Conservation (phyloP, 2,113 vertebrate genomes). For the Calidris pugnax region DNA sequence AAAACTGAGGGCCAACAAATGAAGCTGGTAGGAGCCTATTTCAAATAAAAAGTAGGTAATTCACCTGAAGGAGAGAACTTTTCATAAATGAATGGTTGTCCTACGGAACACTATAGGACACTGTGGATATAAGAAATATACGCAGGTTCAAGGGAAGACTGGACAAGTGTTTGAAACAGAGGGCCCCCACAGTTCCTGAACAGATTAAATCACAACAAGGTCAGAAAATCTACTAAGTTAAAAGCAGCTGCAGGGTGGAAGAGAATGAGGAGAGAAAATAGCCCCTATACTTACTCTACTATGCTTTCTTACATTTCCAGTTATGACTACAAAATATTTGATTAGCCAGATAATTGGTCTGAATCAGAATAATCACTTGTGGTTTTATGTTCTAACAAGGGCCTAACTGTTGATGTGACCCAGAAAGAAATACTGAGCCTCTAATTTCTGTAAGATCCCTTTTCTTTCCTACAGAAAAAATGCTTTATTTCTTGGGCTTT, state of each 20-base stretch:
- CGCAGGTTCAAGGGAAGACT: neutral
- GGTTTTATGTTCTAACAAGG: neutral
- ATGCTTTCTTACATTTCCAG: neutral
- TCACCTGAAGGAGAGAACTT: neutral
- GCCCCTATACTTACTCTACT: neutral
- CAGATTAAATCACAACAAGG: neutral
- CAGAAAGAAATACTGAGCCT: neutral
- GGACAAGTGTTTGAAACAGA: neutral
- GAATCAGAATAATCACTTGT: neutral
- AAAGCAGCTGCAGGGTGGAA: neutral
- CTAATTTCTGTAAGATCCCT: neutral
- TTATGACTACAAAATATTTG: neutral
- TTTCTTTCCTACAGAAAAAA: neutral
- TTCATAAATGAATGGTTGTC: neutral
- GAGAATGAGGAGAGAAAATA: neutral
- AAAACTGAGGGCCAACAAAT: neutral
- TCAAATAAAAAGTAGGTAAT: neutral
- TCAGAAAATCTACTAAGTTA: neutral
- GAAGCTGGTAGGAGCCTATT: neutral
- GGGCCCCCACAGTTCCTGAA: neutral
- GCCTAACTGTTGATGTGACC: neutral
- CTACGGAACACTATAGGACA: neutral
- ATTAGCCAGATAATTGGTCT: neutral
- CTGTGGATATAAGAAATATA: neutral
- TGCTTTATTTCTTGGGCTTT: neutral